Percentiles rank a stretch among this genome's conserved stretches.
Conservation (phyloP, 2,888 invertebrate genomes). For the Polymixis lichenea region DNA sequence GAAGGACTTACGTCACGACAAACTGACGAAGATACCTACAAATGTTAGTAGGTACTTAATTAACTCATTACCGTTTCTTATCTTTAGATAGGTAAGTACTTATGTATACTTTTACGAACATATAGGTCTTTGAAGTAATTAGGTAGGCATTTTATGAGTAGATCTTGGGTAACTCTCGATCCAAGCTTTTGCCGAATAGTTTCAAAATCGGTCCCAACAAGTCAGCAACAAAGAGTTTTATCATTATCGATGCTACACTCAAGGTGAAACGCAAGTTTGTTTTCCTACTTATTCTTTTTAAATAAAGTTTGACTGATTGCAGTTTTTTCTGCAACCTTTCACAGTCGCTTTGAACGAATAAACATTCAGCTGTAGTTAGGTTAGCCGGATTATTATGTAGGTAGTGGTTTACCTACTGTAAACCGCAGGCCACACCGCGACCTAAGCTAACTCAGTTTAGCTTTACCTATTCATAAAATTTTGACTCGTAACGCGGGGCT, state of each 20-base stretch:
- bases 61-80: constrained; percentile 23
- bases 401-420: neutral
- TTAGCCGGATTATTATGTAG: neutral
- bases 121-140: constrained; percentile 2
- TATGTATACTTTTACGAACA: neutral
- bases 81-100: neutral
- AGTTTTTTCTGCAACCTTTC: neutral
- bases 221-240: neutral
- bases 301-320: neutral
- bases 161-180: neutral
- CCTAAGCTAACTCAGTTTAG: neutral
- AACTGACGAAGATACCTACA: constrained; percentile 21
- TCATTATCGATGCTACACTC: neutral
- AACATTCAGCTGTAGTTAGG: neutral
- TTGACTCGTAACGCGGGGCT: neutral
- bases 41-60: constrained; percentile 6
- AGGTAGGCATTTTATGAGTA: neutral
- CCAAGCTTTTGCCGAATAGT: neutral
- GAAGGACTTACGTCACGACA: constrained; percentile 15
- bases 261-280: constrained; percentile 2
- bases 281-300: neutral
- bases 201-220: neutral
- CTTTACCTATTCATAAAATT: neutral
- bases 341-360: neutral
- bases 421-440: neutral